A percentile compares a stretch with the other conserved stretches of the same genome.
phyloP scores from a whole-genome alignment of 1,140 invertebrate species.

The Mamestra configurata region DNA sequence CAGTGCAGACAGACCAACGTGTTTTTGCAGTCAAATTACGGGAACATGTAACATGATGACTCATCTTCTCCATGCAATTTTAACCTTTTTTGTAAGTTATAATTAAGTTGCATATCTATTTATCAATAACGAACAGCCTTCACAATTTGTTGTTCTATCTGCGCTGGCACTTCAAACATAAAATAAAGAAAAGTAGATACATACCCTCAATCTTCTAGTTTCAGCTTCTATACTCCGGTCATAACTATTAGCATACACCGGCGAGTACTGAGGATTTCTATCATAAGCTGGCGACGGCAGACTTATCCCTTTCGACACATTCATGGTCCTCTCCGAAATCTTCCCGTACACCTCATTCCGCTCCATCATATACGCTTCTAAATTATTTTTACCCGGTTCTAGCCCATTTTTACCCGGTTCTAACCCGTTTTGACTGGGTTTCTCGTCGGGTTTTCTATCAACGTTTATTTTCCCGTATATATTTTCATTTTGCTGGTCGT shows the following conservation, averaged over 20 bases:
- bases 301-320: conserved; percentile 46
- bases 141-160: too few relatives aligned
- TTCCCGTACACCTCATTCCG: conserved; percentile 66
- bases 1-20: too few relatives aligned
- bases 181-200: conserved; percentile 54
- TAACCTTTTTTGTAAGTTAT: too few relatives aligned
- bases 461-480: conserved; percentile 79
- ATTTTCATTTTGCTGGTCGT: conserved; percentile 73
- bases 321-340: conserved; percentile 63
- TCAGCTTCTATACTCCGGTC: conserved; percentile 79
- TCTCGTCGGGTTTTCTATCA: conserved; percentile 60
- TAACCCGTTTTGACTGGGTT: conserved; percentile 64
- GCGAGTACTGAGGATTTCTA: conserved; percentile 79
- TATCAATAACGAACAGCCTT: too few relatives aligned
- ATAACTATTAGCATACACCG: conserved; percentile 76
- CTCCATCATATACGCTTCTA: conserved; percentile 53
- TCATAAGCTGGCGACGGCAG: conserved; percentile 75
- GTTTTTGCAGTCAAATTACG: too few relatives aligned
- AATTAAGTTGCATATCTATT: too few relatives aligned
- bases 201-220: conserved; percentile 75
- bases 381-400: conserved; percentile 14
- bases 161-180: too few relatives aligned
- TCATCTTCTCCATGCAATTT: too few relatives aligned
- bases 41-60: too few relatives aligned
- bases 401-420: conserved; percentile 53